These are phyloP conservation scores for Drosophila mimetica DNA, from an alignment of 2,888 invertebrate species.

Conservation along the genomic window DNA sequence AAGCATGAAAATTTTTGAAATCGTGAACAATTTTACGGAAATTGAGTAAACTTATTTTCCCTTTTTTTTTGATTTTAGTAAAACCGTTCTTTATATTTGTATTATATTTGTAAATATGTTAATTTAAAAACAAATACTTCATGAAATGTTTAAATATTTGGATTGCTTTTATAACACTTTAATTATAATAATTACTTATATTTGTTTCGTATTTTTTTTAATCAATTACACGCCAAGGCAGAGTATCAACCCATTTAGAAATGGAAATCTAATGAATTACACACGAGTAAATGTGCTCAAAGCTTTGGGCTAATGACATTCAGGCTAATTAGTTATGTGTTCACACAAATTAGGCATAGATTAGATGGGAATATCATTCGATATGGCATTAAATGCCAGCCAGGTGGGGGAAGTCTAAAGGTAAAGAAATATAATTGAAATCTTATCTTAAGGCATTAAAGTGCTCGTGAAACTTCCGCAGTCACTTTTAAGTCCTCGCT, in stretches of 20 bases:
- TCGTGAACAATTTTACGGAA: too few relatives aligned
- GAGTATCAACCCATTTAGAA: not conserved
- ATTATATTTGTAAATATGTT: too few relatives aligned
- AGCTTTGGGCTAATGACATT: conserved; percentile 37
- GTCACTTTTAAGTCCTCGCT: not conserved
- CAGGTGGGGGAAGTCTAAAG: not conserved
- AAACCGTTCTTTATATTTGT: too few relatives aligned
- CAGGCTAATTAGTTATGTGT: conserved; percentile 60
- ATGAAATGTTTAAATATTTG: not conserved
- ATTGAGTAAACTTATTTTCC: too few relatives aligned
- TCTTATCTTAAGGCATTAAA: not conserved
- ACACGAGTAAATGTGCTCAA: conserved; percentile 23
- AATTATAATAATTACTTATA: too few relatives aligned
- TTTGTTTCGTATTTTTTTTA: too few relatives aligned
- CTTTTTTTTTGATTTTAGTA: too few relatives aligned
- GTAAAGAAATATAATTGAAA: conserved; percentile 7
- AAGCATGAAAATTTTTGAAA: too few relatives aligned
- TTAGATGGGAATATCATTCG: conserved; percentile 47
- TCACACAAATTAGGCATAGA: conserved; percentile 58
- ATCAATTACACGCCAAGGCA: not conserved
- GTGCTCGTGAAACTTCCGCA: conserved; percentile 1
- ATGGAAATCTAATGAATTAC: conserved; percentile 25
- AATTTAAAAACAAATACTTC: too few relatives aligned
- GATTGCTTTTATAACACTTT: not conserved
- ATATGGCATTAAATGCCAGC: conserved; percentile 20